Base-by-base conservation (phyloP, 2,888 invertebrate species). In the Ferdinandea cuprea region DNA sequence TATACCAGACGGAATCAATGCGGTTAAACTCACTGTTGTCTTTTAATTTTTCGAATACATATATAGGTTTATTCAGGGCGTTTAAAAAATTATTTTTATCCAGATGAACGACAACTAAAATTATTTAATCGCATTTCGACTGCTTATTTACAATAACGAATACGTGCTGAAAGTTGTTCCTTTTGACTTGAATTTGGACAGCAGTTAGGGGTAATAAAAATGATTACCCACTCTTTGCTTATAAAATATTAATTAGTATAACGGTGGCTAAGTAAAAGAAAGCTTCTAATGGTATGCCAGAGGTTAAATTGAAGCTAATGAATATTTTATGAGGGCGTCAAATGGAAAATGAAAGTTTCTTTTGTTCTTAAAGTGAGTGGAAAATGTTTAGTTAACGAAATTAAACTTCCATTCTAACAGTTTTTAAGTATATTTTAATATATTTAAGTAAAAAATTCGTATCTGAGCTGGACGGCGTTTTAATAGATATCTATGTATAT, bases 61-160 rank as follows among this genome's bases (percentile, higher is more conserved):
- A 8, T 15, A 2, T 35, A 21, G 21, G 21, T 56, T 13, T 25
- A 13, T 2, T 19, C 25, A n/a, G 21, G 44, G 44, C n/a, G n/a
- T 56, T 54, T 19, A n/a, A 17, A 35, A 37, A 58, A 37, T 71
- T 30, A 59, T 59, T 71, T 52, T 11, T 40, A 44, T 63, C 19
- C 35, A 15, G 13, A 40, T 40, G 7, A 40, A 40, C 40, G 8
- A 72, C 54, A 25, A 17, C 4, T 17, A 28, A 25, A 28, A 46
- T 46, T 72, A 5, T 35, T 35, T 28, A 32, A 63, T 44, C 15
- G 32, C 32, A 15, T 61, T 44, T 25, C 28, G 13, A 15, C 11
- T 72, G 32, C 30, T 40, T 65, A 48, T 56, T 56, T 46, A 65
- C 30, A 40, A 40, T 56, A 13, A 32, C 13, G n/a, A 56, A 65